Evolutionary conservation across 2,797 vertebrate species (phyloP).

Genomic region (Malurus leucopterus): DNA sequence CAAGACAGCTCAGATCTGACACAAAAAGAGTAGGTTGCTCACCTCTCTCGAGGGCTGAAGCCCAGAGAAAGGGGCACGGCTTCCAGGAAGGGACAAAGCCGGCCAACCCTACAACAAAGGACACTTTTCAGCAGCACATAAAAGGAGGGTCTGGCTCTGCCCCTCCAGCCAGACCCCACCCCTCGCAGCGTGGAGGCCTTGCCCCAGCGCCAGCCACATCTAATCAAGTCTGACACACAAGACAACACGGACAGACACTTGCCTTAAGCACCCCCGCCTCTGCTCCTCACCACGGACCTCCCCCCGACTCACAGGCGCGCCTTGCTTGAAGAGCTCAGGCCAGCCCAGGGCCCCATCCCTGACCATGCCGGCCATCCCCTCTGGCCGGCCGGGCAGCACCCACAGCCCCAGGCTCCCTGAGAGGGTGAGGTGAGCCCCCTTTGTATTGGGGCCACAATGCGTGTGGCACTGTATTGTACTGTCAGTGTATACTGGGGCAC

Average conservation of each 20-base stretch:
- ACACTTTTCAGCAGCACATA: slow-evolving; percentile 41
- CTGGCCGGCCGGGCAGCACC: accelerated
- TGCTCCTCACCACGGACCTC: not conserved
- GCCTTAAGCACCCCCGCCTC: not conserved
- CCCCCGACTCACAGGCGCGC: not conserved
- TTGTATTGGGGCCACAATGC: too few species aligned
- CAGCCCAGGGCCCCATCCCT: not conserved
- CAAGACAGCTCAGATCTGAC: not conserved
- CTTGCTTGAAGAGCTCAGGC: not conserved
- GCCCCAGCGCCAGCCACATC: slow-evolving; percentile 5
- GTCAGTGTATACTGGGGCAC: too few species aligned
- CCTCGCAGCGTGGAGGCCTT: slow-evolving; percentile 20
- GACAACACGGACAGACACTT: not conserved
- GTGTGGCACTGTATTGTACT: too few species aligned
- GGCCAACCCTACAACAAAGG: slow-evolving; percentile 35
- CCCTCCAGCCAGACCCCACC: slow-evolving; percentile 37
- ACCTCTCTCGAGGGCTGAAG: not conserved
- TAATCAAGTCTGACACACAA: slow-evolving; percentile 34
- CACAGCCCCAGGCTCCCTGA: not conserved
- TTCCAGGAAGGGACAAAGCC: slow-evolving; percentile 32
- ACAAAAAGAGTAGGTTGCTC: not conserved
- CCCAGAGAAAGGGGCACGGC: not conserved
- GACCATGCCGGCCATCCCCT: not conserved
- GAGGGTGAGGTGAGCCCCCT: not conserved
- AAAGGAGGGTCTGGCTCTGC: slow-evolving; percentile 30